Base-by-base conservation (phyloP, 1,140 invertebrate species). In the Drosophila pseudoobscura region DNA sequence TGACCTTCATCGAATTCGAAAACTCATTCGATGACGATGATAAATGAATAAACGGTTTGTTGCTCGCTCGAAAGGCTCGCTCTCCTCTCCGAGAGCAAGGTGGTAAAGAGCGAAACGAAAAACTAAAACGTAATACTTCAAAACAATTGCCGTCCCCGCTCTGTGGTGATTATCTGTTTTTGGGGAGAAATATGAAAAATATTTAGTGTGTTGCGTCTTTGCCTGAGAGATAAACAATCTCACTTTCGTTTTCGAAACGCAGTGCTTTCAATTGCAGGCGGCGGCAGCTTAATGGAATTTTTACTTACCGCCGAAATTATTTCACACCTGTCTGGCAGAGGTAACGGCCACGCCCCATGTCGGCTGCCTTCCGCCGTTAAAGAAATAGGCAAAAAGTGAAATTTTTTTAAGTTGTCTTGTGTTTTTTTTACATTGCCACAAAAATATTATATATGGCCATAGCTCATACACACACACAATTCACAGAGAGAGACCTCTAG, bases 351-450 rank as follows among this genome's bases (percentile, higher is more conserved):
- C 57, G 50, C 80, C 66, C 20, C 20, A 29, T 22, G 9, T 11
- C 26, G 4, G 24, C 29, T 47, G 35, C 50, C 56, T 57, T 60
- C 57, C 66, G 53, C 13, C 66, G 60, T 78, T 77, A 76, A 64
- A 46, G 69, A 76, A 87, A 88, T 79, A 83, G 71, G 54, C 79
- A 79, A 88, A 87, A 87, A 87, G 83, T 87, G 83, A 87, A 87
- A 87, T 83, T 83, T 84, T 83, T 66, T 13, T 43, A 35, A 43
- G 56, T 52, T 2, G 41, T 70, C 51, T 70, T 70, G 31, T 24
- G 55, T 68, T 41, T 54, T 64, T 61, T 63, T 57, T 65, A 80
- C 53, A 80, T 11, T 43, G 20, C 62, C 15, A 46, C 51, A 52
- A 49, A 47, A 51, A 31, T 50, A 61, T 39, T 57, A 53, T 62